Percentiles rank a stretch among this genome's conserved stretches.
Conservation (phyloP, 2,113 vertebrate species). For the Engystomops pustulosus region DNA sequence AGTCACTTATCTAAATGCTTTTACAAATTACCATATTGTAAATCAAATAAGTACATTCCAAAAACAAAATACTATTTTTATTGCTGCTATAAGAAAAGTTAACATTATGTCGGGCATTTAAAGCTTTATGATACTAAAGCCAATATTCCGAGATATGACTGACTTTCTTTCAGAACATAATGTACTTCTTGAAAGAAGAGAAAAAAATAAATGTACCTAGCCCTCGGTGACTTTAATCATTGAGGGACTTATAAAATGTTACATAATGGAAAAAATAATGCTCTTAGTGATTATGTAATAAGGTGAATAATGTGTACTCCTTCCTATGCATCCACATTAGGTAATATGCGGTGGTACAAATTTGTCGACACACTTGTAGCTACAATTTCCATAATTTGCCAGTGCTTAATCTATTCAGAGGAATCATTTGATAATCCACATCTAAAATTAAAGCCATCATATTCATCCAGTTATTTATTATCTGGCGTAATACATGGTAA, state of each 20-base stretch:
- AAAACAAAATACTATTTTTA: slow-evolving; percentile 20
- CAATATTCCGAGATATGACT: slow-evolving; percentile 15
- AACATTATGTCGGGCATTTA: neutral
- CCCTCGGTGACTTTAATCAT: slow-evolving; percentile 61
- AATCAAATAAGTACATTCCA: neutral
- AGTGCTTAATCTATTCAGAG: slow-evolving; percentile 64
- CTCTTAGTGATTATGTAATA: slow-evolving; percentile 48
- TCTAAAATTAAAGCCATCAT: slow-evolving; percentile 81
- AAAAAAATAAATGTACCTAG: slow-evolving; percentile 19
- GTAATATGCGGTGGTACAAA: slow-evolving; percentile 59
- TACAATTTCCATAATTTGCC: slow-evolving; percentile 67
- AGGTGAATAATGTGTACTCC: slow-evolving; percentile 51
- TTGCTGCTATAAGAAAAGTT: neutral
- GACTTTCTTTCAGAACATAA: slow-evolving; percentile 1
- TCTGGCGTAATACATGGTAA: slow-evolving; percentile 79
- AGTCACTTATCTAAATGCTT: neutral
- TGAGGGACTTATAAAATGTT: slow-evolving; percentile 34
- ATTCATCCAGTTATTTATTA: slow-evolving; percentile 83
- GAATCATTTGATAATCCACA: slow-evolving; percentile 76
- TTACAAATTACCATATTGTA: neutral
- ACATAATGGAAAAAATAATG: slow-evolving; percentile 27
- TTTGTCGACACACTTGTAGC: slow-evolving; percentile 60
- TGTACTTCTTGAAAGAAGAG: slow-evolving; percentile 27
- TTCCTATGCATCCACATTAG: slow-evolving; percentile 54
- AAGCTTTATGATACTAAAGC: slow-evolving; percentile 18